phyloP scores from a whole-genome alignment of 1,140 invertebrate genomes.

The Drosophila virilis region DNA sequence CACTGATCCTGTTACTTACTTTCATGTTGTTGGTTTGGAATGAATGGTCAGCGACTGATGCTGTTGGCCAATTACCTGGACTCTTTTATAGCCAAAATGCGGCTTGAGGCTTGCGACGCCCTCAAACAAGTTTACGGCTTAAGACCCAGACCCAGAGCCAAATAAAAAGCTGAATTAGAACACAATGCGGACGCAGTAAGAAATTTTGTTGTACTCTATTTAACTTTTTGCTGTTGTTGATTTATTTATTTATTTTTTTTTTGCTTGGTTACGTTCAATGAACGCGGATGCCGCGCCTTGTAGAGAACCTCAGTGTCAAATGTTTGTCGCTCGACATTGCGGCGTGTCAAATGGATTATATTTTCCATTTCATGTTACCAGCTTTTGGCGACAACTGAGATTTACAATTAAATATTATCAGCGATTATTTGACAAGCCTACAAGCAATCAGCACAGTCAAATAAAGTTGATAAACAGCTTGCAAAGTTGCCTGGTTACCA shows the following conservation, averaged over 20 bases:
- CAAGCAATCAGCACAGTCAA: background rate
- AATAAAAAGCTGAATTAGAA: constrained; percentile 66
- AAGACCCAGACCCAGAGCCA: constrained; percentile 28
- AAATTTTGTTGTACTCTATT: constrained; percentile 10
- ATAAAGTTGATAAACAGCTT: constrained; percentile 3
- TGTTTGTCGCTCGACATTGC: constrained; percentile 38
- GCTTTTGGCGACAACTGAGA: constrained; percentile 38
- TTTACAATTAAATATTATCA: constrained; percentile 46
- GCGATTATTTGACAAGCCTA: constrained; percentile 33
- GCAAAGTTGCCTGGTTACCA: background rate
- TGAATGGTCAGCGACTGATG: constrained; percentile 64
- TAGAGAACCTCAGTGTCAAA: constrained; percentile 26
- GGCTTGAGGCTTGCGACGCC: constrained; percentile 2
- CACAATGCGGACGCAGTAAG: constrained; percentile 56
- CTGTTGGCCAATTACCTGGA: constrained; percentile 50
- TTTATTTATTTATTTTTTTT: constrained; percentile 13
- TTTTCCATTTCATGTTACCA: constrained; percentile 43
- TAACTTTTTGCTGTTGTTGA: constrained; percentile 3
- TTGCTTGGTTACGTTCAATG: constrained; percentile 67
- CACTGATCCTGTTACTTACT: constrained; percentile 27
- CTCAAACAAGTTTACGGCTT: constrained; percentile 74
- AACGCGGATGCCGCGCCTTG: constrained; percentile 70
- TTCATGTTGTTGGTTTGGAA: constrained; percentile 67
- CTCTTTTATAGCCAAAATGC: constrained; percentile 67
- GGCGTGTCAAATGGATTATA: constrained; percentile 78